Evolutionary conservation across 23 tunicate species (phyloP).

Genomic region (Halocynthia roretzi): DNA sequence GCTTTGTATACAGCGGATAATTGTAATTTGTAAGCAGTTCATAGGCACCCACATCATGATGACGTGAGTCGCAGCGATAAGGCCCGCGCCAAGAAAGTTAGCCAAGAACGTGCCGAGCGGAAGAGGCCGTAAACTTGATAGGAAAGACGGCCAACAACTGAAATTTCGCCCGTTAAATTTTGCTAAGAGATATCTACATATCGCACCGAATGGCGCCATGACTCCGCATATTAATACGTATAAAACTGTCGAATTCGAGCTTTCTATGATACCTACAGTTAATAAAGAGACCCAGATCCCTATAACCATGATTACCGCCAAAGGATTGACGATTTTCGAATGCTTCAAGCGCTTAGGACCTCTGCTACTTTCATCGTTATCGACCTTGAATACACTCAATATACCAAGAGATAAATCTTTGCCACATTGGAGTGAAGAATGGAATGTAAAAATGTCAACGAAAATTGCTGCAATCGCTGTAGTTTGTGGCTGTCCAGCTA

Average conservation of each 20-base stretch:
- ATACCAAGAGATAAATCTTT: slow-evolving; percentile 5
- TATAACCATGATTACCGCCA: background rate
- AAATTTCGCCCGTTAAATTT: background rate
- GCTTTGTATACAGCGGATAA: slow-evolving; percentile 39
- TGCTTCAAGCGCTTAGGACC: too few species aligned
- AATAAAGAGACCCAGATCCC: slow-evolving; percentile 5
- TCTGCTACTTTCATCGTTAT: too few species aligned
- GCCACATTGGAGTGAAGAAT: slow-evolving; percentile 32
- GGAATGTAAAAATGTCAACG: slow-evolving; percentile 20
- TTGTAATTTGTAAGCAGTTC: background rate
- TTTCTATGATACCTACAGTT: background rate
- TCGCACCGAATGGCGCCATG: slow-evolving; percentile 39
- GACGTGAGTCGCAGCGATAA: background rate
- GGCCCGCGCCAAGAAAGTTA: slow-evolving; percentile 10
- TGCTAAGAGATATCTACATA: slow-evolving; percentile 4
- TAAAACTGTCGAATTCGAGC: background rate
- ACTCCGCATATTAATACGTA: slow-evolving; percentile 1
- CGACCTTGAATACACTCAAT: background rate
- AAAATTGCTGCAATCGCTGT: slow-evolving; percentile 31
- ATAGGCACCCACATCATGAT: background rate
- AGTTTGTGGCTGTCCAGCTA: slow-evolving; percentile 22
- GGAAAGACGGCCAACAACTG: background rate
- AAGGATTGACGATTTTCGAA: too few species aligned
- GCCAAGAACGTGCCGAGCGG: slow-evolving; percentile 33
- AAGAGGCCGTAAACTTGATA: slow-evolving; percentile 2